phyloP scores from a whole-genome alignment of 1,140 invertebrate species.

The Gryon sp. region DNA sequence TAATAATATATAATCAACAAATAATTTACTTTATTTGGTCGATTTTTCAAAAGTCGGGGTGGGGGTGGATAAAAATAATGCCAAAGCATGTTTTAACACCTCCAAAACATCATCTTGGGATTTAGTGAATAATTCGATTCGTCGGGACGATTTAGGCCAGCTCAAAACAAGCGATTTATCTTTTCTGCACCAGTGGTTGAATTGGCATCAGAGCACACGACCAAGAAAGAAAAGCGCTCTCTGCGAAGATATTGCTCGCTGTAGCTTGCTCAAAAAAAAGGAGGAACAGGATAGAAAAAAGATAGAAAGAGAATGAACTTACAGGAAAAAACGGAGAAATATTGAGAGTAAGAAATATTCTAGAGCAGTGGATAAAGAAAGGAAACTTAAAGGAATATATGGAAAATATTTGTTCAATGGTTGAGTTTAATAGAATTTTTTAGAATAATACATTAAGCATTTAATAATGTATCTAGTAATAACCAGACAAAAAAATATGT shows the following conservation, averaged over 20 bases:
- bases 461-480: no score
- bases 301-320: conserved; percentile 45
- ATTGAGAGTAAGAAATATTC: conserved; percentile 39
- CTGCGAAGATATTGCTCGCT: conserved; percentile 67
- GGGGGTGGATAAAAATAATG: conserved; percentile 14
- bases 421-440: no score
- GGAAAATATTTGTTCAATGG: conserved; percentile 34
- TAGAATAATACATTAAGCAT: no score
- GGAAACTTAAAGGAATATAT: conserved; percentile 32
- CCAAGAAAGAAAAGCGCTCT: conserved; percentile 66
- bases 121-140: conserved; percentile 46
- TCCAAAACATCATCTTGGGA: conserved; percentile 22
- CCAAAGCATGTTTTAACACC: conserved; percentile 32
- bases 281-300: no score
- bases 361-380: conserved; percentile 29
- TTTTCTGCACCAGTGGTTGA: conserved; percentile 72
- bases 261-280: conserved; percentile 58
- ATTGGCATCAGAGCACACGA: conserved; percentile 65
- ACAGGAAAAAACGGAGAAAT: conserved; percentile 29
- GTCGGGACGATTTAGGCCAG: conserved; percentile 66
- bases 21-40: no score
- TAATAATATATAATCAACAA: no score
- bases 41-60: no score
- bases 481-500: no score
- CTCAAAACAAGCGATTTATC: conserved; percentile 77